These are phyloP conservation scores for Margaritifera margaritifera DNA, from an alignment of 2,888 invertebrate species.

Conservation along the genomic window DNA sequence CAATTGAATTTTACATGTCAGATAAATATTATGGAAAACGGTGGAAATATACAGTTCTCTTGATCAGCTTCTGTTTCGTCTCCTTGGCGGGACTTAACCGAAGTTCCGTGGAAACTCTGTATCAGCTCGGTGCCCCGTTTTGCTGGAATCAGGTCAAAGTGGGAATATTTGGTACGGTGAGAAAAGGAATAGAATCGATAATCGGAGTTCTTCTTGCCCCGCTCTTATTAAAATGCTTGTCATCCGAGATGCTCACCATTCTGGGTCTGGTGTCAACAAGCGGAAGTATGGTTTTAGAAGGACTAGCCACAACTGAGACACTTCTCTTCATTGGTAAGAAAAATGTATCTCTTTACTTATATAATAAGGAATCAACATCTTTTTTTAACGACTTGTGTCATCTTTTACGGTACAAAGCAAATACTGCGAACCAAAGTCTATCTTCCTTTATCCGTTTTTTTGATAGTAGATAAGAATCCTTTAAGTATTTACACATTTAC, in stretches of 20 bases:
- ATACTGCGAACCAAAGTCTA: too few relatives aligned
- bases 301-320: conserved; percentile 28
- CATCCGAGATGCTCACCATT: conserved; percentile 34
- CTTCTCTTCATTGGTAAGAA: conserved; percentile 37
- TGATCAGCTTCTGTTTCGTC: conserved; percentile 25
- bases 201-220: conserved; percentile 30
- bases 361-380: too few relatives aligned
- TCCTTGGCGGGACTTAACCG: conserved; percentile 21
- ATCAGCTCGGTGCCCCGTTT: conserved; percentile 43
- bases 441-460: too few relatives aligned
- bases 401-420: too few relatives aligned
- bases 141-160: conserved; percentile 47
- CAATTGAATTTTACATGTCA: conserved; percentile 18
- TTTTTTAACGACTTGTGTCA: too few relatives aligned
- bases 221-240: conserved; percentile 31
- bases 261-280: conserved; percentile 19
- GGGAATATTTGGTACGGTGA: conserved; percentile 34
- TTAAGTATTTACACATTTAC: too few relatives aligned
- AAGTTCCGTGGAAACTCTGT: conserved; percentile 35
- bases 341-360: neutral
- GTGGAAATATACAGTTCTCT: conserved; percentile 28
- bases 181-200: conserved; percentile 15
- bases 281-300: conserved; percentile 31
- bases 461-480: too few relatives aligned
- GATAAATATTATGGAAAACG: conserved; percentile 9